Percentiles rank a stretch among this genome's conserved stretches.
phyloP scores from a whole-genome alignment of 1,140 invertebrate genomes.

The Carcinoscorpius rotundicauda region DNA sequence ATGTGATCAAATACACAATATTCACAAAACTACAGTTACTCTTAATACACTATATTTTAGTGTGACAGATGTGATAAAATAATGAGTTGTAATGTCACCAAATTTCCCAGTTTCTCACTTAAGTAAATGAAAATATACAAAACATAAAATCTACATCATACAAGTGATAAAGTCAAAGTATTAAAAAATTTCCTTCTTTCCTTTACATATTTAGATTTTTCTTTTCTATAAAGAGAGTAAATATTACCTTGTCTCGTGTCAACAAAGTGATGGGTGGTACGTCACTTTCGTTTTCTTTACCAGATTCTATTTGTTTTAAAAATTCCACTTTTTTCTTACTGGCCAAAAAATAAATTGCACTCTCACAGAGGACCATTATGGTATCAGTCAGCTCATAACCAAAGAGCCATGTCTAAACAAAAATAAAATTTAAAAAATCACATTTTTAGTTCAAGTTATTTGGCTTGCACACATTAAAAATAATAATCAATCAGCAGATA shows the following conservation, averaged over 20 bases:
- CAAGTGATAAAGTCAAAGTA: slow-evolving; percentile 3
- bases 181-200: neutral
- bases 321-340: slow-evolving; percentile 99
- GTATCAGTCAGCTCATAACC: slow-evolving; percentile 95
- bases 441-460: slow-evolving; percentile 5
- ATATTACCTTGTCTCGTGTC: slow-evolving; percentile 70
- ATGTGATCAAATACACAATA: too few relatives aligned
- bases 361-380: slow-evolving; percentile 77
- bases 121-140: slow-evolving; percentile 1
- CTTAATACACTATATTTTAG: too few relatives aligned
- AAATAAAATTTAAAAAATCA: slow-evolving; percentile 16
- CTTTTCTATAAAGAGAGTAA: neutral
- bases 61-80: too few relatives aligned
- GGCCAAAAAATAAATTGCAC: slow-evolving; percentile 74
- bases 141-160: slow-evolving; percentile 2
- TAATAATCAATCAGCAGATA: slow-evolving; percentile 3
- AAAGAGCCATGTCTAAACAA: slow-evolving; percentile 81
- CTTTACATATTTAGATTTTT: neutral
- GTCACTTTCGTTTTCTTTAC: slow-evolving; percentile 62
- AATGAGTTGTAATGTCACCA: too few relatives aligned
- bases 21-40: too few relatives aligned
- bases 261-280: slow-evolving; percentile 77
- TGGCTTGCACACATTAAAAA: slow-evolving; percentile 2
- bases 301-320: slow-evolving; percentile 76
- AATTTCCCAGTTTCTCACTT: too few relatives aligned